phyloP scores from a whole-genome alignment of 64 coral and sea anemone species.

The Stylophora pistillata region DNA sequence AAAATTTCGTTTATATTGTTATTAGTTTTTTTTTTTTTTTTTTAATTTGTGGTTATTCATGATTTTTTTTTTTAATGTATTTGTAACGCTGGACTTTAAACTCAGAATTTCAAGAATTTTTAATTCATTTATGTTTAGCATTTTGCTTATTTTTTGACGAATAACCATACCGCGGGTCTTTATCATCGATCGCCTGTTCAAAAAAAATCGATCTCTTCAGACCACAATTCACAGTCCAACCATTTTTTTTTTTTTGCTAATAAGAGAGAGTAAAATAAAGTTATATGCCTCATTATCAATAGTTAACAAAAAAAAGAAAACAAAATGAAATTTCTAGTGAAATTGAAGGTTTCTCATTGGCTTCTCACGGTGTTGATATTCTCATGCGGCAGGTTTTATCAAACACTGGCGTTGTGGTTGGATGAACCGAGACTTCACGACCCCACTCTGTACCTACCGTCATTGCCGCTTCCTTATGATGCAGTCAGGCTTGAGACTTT shows the following conservation, averaged over 20 bases:
- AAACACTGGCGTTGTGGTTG: conserved; percentile 88
- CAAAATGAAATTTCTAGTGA: no score
- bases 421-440: conserved; percentile 96
- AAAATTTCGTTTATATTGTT: no score
- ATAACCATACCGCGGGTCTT: background rate
- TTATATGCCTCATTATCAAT: no score
- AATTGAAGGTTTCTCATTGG: no score
- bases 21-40: no score
- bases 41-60: no score
- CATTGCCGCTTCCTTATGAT: conserved; percentile 87
- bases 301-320: no score
- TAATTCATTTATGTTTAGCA: no score
- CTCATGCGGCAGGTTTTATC: conserved; percentile 73
- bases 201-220: background rate
- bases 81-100: no score
- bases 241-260: background rate
- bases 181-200: background rate
- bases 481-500: conserved; percentile 64
- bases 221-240: background rate
- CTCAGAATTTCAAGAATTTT: no score
- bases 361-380: background rate
- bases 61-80: no score
- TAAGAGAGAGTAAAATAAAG: background rate
- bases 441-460: conserved; percentile 76
- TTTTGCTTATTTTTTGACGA: no score